Percentiles rank a stretch among this genome's conserved stretches.
Conservation (phyloP, 2,113 vertebrate species). For the Corydoras maculifer region DNA sequence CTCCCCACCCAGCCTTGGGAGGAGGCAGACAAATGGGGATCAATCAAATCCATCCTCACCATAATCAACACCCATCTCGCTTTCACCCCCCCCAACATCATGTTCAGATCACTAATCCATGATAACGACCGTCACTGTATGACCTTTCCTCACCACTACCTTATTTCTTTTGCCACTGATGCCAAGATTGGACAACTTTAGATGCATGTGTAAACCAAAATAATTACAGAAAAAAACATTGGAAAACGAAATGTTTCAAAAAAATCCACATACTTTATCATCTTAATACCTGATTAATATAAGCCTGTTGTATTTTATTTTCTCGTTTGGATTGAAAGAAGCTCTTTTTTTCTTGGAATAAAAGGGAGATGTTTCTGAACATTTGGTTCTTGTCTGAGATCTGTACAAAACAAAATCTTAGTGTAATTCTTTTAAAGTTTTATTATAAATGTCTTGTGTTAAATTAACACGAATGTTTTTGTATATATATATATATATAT, state of each 20-base stretch:
- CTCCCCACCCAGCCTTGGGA: constrained; percentile 23
- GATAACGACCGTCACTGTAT: constrained; percentile 44
- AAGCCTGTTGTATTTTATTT: constrained; percentile 76
- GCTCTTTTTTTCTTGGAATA: constrained; percentile 70
- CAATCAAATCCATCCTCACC: constrained; percentile 42
- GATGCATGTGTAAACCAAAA: constrained; percentile 66
- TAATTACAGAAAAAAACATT: constrained; percentile 59
- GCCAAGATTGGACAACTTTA: constrained; percentile 65
- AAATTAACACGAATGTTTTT: too few species aligned
- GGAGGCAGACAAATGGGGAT: constrained; percentile 51
- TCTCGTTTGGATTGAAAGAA: constrained; percentile 66
- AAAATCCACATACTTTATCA: constrained; percentile 64
- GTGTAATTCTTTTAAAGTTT: too few species aligned
- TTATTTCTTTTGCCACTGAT: constrained; percentile 45
- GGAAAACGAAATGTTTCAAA: constrained; percentile 38
- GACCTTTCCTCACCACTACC: constrained; percentile 26
- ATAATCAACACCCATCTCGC: constrained; percentile 42
- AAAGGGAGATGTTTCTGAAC: constrained; percentile 72
- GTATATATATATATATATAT: too few species aligned
- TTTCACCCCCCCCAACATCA: constrained; percentile 20
- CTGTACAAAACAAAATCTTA: too few species aligned
- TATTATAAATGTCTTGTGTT: too few species aligned
- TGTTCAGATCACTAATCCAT: constrained; percentile 34
- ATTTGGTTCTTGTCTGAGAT: constrained; percentile 15
- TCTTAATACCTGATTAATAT: constrained; percentile 74